Percentiles rank a stretch among this genome's conserved stretches.
Evolutionary conservation across 2,113 vertebrate genomes (phyloP).

Genomic region (Lophius piscatorius): DNA sequence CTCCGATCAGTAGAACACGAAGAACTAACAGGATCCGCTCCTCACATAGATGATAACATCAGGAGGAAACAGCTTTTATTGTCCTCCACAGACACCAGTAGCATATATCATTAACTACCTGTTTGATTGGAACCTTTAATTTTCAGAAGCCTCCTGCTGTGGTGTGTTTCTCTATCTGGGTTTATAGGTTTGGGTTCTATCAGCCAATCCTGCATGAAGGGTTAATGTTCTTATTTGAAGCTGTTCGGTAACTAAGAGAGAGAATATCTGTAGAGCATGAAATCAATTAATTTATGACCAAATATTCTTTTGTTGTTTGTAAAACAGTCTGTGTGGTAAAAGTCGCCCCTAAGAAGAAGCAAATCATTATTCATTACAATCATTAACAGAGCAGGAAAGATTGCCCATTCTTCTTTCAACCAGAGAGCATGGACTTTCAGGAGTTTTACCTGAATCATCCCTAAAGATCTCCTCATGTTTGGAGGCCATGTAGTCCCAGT

Average conservation of each 20-base stretch:
- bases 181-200: too few species aligned
- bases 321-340: slow-evolving; percentile 10
- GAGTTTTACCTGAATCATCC: too few species aligned
- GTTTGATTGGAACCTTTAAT: neutral
- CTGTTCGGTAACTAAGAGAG: slow-evolving; percentile 1
- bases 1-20: slow-evolving; percentile 2
- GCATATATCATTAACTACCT: neutral
- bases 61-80: neutral
- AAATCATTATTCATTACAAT: too few species aligned
- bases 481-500: slow-evolving; percentile 7
- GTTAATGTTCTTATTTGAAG: neutral
- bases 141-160: neutral
- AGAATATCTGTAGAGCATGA: slow-evolving; percentile 6
- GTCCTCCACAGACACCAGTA: neutral
- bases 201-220: neutral
- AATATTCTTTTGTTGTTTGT: neutral
- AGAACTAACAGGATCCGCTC: neutral
- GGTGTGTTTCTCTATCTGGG: neutral
- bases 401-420: slow-evolving; percentile 19
- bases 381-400: slow-evolving; percentile 43
- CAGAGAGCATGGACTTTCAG: too few species aligned
- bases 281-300: slow-evolving; percentile 14
- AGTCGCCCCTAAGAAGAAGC: slow-evolving; percentile 18
- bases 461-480: neutral
- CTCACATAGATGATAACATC: neutral